A percentile compares a stretch with the other conserved stretches of the same genome.
Conservation (phyloP, 2,113 vertebrate species). For the cat (Felis catus) region DNA sequence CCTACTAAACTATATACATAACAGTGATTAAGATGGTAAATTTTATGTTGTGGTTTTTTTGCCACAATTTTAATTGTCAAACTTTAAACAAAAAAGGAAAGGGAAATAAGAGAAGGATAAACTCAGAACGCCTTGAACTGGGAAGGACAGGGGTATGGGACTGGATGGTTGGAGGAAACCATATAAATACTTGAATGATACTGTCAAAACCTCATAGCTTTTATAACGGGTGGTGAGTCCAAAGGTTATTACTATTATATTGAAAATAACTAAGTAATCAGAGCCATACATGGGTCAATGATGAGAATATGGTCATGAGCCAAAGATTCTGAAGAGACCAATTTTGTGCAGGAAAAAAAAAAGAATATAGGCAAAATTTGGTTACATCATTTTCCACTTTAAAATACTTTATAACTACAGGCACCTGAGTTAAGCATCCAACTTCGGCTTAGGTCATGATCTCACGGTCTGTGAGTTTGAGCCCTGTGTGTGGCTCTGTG, state of each 20-base stretch:
- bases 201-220: not conserved
- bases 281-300: too few species aligned
- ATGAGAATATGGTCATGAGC: not conserved
- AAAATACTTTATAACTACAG: not conserved
- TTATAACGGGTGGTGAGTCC: not conserved
- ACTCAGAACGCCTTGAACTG: not conserved
- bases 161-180: fast-evolving
- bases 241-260: not conserved
- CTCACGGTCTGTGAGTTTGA: too few species aligned
- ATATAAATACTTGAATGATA: not conserved
- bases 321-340: not conserved
- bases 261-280: not conserved
- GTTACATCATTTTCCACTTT: not conserved
- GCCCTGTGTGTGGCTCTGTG: too few species aligned
- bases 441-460: too few species aligned
- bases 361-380: not conserved
- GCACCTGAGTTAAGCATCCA: too few species aligned
- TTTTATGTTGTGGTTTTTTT: not conserved
- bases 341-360: not conserved
- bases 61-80: not conserved
- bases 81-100: not conserved
- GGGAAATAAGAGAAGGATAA: not conserved
- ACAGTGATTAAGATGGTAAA: not conserved
- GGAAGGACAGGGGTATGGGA: not conserved
- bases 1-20: not conserved